Evolutionary conservation across 2,888 invertebrate species (phyloP), one percentile per base, ranked within the genome.

Genomic region (Bursaphelenchus okinawaensis): DNA sequence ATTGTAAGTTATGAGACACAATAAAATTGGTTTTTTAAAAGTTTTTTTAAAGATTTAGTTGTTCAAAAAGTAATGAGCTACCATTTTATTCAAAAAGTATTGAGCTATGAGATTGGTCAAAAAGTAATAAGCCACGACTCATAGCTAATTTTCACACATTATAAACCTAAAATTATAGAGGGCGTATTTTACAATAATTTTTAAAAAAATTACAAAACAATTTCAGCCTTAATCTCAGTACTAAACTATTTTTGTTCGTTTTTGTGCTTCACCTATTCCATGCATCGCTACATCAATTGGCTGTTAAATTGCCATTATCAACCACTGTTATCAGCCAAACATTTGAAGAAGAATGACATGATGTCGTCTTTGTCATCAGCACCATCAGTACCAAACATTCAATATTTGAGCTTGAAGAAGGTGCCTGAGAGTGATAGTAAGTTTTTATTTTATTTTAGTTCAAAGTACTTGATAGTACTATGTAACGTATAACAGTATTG

Each of bases 271-370:
- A 52, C 52, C 9, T 54, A 52, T 4, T 40, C 60, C 26, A 66
- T 71, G 59, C 59, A 70, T 55, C 50, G 59, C 16, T 68, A 68
- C 31, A 62, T 70, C 1, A 57, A 51, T 40, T 68, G 52, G 22
- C 56, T 68, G 12, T 16, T 68, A n/a, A 28, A 52, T n/a, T 56
- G 60, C 52, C 68, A 40, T 40, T 59, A 71, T 52, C 28, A 24
- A 8, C 66, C 68, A 9, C 54, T 65, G 28, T 52, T 68, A 23
- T 59, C 69, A 19, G 68, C 71, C 6, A 23, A 60, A 28, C 57
- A 66, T 19, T 58, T 68, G 26, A 24, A 28, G 19, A 54, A n/a
- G 12, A 9, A 28, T 4, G 68, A 68, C 50, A 67, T 67, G 60
- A 68, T 68, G 68, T 16, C 54, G 2, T 12, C 23, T 16, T n/a